These are phyloP conservation scores for Scolopax bukidnonensis DNA, from an alignment of 2,797 vertebrate genomes.

Conservation along the genomic window DNA sequence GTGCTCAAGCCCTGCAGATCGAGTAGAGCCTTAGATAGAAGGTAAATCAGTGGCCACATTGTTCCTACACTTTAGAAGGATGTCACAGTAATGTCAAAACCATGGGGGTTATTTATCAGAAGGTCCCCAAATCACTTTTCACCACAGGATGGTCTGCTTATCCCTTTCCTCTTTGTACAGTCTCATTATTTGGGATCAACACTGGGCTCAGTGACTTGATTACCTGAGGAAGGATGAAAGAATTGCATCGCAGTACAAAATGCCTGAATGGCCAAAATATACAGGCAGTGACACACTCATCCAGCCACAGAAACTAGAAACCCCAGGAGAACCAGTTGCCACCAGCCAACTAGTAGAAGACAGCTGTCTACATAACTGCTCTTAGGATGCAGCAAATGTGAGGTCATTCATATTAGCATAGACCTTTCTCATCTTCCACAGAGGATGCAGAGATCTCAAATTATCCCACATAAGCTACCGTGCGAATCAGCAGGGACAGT, in stretches of 20 bases:
- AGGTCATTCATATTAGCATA: background rate
- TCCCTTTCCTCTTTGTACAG: background rate
- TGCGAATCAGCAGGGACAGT: background rate
- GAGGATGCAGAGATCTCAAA: background rate
- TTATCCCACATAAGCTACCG: background rate
- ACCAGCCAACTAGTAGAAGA: background rate
- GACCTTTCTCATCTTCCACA: background rate
- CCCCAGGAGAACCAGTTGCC: background rate
- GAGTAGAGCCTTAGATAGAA: background rate
- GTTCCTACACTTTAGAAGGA: background rate
- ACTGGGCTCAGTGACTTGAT: background rate
- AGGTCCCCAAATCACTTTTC: background rate
- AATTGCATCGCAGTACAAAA: background rate
- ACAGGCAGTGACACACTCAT: background rate
- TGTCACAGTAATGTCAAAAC: background rate
- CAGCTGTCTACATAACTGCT: background rate
- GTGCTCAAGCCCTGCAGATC: background rate
- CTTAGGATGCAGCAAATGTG: background rate
- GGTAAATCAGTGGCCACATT: background rate
- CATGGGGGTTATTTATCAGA: background rate
- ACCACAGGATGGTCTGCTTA: background rate
- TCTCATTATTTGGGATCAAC: background rate
- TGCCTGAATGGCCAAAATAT: background rate
- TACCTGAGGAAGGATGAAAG: background rate
- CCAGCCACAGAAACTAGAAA: background rate